phyloP scores from a whole-genome alignment of 2,797 vertebrate genomes.

The Austrolebias charrua region DNA sequence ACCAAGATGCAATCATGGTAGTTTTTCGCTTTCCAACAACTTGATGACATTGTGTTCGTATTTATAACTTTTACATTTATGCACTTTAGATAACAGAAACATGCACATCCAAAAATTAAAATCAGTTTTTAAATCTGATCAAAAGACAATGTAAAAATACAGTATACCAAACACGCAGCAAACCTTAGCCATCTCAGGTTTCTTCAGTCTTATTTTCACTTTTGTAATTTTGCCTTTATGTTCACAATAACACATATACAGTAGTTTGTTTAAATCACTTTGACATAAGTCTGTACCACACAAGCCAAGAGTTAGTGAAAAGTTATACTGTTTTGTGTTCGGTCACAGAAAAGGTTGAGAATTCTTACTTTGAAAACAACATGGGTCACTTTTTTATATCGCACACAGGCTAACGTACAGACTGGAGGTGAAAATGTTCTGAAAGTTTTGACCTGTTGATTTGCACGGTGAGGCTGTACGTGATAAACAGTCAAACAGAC shows the following conservation, averaged over 20 bases:
- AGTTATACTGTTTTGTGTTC: too few species aligned
- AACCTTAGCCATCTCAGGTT: constrained; percentile 18
- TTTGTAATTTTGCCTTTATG: constrained; percentile 44
- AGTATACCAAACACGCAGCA: constrained; percentile 22
- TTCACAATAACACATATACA: constrained; percentile 58
- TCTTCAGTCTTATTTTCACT: constrained; percentile 33
- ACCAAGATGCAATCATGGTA: constrained; percentile 63
- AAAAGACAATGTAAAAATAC: background rate
- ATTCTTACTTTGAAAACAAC: too few species aligned
- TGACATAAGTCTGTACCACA: constrained; percentile 31
- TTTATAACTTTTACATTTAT: constrained; percentile 26
- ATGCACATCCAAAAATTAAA: constrained; percentile 16
- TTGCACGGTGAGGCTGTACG: too few species aligned
- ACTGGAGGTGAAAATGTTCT: too few species aligned
- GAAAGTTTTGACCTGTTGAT: too few species aligned
- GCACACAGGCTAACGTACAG: too few species aligned
- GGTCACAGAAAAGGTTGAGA: too few species aligned
- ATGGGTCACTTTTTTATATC: too few species aligned
- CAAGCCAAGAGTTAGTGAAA: background rate
- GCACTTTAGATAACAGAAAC: constrained; percentile 23
- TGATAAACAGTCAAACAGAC: too few species aligned
- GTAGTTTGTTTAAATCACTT: constrained; percentile 68
- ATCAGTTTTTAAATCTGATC: constrained; percentile 15
- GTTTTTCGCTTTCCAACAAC: too few species aligned
- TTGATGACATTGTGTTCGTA: constrained; percentile 33